These are phyloP conservation scores for Oncorhynchus masou DNA, from an alignment of 2,113 vertebrate genomes.

Conservation along the genomic window DNA sequence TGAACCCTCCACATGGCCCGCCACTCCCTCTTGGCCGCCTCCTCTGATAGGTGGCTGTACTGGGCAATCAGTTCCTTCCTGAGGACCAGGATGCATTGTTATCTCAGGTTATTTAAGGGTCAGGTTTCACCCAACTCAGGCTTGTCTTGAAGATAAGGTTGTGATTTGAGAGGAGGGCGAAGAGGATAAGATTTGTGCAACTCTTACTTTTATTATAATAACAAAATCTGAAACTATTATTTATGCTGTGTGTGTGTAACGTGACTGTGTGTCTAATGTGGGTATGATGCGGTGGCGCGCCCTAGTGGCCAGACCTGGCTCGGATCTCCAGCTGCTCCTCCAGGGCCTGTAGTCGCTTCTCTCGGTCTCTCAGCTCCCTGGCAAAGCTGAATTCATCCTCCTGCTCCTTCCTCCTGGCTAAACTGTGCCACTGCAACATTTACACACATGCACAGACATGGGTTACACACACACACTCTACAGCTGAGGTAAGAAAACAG, in stretches of 20 bases:
- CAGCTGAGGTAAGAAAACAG: no score
- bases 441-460: conserved; percentile 16
- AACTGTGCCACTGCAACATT: conserved; percentile 77
- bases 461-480: no score
- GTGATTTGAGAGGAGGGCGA: not conserved
- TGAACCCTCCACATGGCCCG: conserved; percentile 79
- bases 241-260: not conserved
- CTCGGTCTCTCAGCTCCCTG: conserved; percentile 52
- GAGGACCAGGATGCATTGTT: conserved; percentile 17
- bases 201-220: no score
- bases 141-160: not conserved
- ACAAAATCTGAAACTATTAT: no score
- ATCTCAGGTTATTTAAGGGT: no score
- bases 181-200: no score
- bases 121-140: no score
- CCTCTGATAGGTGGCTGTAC: conserved; percentile 89
- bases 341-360: conserved; percentile 86
- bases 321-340: conserved; percentile 90
- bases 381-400: conserved; percentile 89
- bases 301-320: conserved; percentile 76
- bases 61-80: conserved; percentile 92
- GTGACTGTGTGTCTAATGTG: not conserved
- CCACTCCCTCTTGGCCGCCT: conserved; percentile 36
- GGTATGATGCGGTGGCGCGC: not conserved
- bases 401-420: conserved; percentile 79